Base-by-base conservation (phyloP, 2,113 vertebrate genomes). In the Myxocyprinus asiaticus region DNA sequence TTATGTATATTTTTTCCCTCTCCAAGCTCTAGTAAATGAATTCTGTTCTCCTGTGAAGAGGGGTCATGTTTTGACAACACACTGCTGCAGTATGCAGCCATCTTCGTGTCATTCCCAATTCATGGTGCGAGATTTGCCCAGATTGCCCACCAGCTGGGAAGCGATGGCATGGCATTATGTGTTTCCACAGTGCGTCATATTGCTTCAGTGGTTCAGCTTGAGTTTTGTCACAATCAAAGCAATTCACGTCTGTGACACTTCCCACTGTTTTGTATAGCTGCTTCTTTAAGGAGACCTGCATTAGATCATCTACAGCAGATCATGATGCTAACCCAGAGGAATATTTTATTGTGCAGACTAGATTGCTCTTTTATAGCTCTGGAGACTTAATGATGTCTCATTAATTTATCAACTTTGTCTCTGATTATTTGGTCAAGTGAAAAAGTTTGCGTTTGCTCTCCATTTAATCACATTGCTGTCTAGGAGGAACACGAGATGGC, bases 61-160 rank as follows among this genome's bases (percentile, higher is more conserved):
- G 2, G 72, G 72, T 75, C 63, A 73, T 80, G 78, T 74, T 80
- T 74, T 74, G 63, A 80, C 51, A 74, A 50, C 58, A 80, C 50
- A 65, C 14, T 44, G 66, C 56, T 15, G 53, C n/a, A 22, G 51
- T 17, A 33, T 14, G n/a, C 53, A 12, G 66, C 62, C 59, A 3
- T 53, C 58, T 76, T 53, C 48, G 10, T 69, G 58, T 78, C 70
- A 53, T 81, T 33, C 22, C 22, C 22, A 3, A 33, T 33, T 11
- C 47, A 33, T 64, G 77, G 76, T 76, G 55, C 50, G 56, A 74
- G 61, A 72, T 83, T 81, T 77, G 51, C 69, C 80, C 77, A 77
- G 77, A 67, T 68, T 44, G 80, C 67, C 61, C 45, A 77, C 73
- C 86, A 81, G 82, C 85, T 87, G 84, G 77, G 81, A 79, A 61